Conservation (phyloP, 2,888 invertebrate species). For the Agrypnus murinus region DNA sequence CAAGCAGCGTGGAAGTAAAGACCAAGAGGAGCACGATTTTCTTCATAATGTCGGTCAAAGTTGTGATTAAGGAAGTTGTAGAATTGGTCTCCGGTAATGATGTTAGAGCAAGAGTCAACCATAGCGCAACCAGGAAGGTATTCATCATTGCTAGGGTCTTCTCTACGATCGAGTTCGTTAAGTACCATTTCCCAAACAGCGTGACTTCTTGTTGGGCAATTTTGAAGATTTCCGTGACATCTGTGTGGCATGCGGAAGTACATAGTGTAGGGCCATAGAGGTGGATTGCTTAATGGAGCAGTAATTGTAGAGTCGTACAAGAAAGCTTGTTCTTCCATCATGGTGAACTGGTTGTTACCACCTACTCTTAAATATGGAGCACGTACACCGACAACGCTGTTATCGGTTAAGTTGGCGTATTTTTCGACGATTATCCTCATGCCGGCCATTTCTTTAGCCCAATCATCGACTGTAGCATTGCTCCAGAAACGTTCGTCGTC, state of each 20-base stretch:
- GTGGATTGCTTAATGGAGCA: slow-evolving; percentile 91
- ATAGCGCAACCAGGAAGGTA: slow-evolving; percentile 93
- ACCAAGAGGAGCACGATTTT: slow-evolving; percentile 91
- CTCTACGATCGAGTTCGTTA: slow-evolving; percentile 93
- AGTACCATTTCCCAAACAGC: slow-evolving; percentile 98
- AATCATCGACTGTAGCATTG: slow-evolving; percentile 92
- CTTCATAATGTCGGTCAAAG: slow-evolving; percentile 93
- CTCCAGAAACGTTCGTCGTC: slow-evolving; percentile 95
- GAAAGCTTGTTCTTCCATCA: slow-evolving; percentile 98
- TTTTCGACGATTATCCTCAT: slow-evolving; percentile 94
- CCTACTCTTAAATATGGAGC: slow-evolving; percentile 94
- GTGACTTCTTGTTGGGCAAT: slow-evolving; percentile 92
- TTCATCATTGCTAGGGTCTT: slow-evolving; percentile 92
- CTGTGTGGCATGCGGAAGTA: slow-evolving; percentile 97
- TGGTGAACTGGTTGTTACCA: slow-evolving; percentile 96
- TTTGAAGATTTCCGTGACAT: slow-evolving; percentile 94
- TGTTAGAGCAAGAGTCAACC: slow-evolving; percentile 96
- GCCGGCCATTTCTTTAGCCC: slow-evolving; percentile 97
- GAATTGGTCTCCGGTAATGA: slow-evolving; percentile 93
- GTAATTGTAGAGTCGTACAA: slow-evolving; percentile 97
- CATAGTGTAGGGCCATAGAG: slow-evolving; percentile 98
- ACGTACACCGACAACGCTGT: slow-evolving; percentile 92
- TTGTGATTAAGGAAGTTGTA: slow-evolving; percentile 96
- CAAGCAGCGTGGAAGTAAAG: slow-evolving; percentile 96
- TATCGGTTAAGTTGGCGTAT: slow-evolving; percentile 91